Evolutionary conservation across 2,113 vertebrate species (phyloP), one percentile per base, ranked within the genome.

Genomic region (Tetrao urogallus): DNA sequence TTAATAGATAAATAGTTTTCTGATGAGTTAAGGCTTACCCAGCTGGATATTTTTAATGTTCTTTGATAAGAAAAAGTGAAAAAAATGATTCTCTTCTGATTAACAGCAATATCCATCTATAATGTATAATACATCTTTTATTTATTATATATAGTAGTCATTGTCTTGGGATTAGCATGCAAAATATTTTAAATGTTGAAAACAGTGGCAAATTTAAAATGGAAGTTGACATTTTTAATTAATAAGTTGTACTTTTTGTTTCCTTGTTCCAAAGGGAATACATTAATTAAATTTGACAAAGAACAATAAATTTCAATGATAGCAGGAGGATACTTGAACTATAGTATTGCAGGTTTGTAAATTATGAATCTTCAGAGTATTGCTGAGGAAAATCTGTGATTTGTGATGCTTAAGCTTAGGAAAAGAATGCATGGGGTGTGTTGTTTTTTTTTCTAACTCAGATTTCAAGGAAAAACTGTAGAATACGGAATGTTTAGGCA

Each of bases 381-480:
- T 73, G 58, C 40, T 40, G 58, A 82, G 74, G 78, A 63, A 92
- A 91, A 85, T 58, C 69, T 81, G 66, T 32, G 54, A 72, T 86
- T 86, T 88, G 36, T 81, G 74, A 58, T 92, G 66, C 40, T 89
- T 3, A 61, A 40, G 28, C 50, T 82, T 82, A 85, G 60, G 19
- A 42, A 90, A 73, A 28, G 5, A 7, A 54, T 65, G 83, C 60
- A 27, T 54, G 52, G 47, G 21, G 21, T 24, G 27, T 84, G 38
- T 90, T 27, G 12, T 87, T 36, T 48, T 69, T 90, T 54, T 90
- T 92, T 82, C 48, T 79, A 45, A 78, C 79, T 87, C 0, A 0
- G 58, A 85, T 79, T 90, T 82, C 89, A 54, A 63, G 45, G 66
- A 50, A 91, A 94, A 16, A 54, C 72, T 85, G 6, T 73, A 84